Base-by-base conservation (phyloP, 2,888 invertebrate species). In the Habroteleia sp. region DNA sequence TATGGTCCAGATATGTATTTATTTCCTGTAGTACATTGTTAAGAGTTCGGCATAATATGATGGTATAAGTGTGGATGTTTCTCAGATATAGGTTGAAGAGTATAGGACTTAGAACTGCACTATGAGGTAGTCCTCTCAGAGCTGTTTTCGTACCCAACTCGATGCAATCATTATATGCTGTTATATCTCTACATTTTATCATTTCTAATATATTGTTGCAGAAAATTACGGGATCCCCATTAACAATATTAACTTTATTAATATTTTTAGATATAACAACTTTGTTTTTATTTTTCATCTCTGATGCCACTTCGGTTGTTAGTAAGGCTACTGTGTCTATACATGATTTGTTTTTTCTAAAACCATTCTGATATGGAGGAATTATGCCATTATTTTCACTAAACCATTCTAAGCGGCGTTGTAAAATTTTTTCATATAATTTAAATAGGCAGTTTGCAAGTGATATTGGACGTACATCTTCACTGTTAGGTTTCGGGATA, bases 101-200 rank as follows among this genome's bases (percentile, higher is more conserved):
- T 1, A 29, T 29, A 1, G 46, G 46, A 8, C 46, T 46, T n/a
- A 29, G 8, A 1, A 46, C 46, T 8, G 46, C 13, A 6, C 46
- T 16, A 8, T 46, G 46, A 0, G 46, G 46, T n/a, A 46, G 5
- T 3, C 46, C 46, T 4, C 4, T 46, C 0, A 3, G 3, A 8
- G 29, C 8, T 5, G 8, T 20, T 16, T 29, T 46, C 8, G 1
- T 8, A 14, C 10, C 16, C 1, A 25, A 13, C 5, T 8, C 1
- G 1, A 14, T 8, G 0, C 29, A 27, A 3, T 46, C 46, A 3
- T 16, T n/a, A 16, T 29, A 46, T 0, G 29, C 46, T 4, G 3
- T 8, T 16, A 46, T 1, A 3, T 4, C n/a, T 29, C 46, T 46
- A 8, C 8, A 16, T 3, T 46, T 46, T 4, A 16, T 29, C 29